phyloP scores from a whole-genome alignment of 2,888 invertebrate species.

The Aphelenchoides bicaudatus region DNA sequence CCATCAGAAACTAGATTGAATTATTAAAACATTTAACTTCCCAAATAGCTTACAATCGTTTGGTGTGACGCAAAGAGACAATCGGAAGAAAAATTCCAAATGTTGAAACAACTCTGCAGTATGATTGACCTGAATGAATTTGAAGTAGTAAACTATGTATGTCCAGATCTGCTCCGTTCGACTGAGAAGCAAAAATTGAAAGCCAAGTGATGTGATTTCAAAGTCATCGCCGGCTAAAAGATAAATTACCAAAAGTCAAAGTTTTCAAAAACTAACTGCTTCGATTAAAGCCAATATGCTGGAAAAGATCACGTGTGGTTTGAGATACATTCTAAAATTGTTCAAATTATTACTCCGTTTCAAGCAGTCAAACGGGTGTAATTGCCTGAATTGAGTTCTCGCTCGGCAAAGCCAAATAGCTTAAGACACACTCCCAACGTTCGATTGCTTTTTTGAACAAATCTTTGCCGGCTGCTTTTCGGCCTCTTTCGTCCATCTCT shows the following conservation, averaged over 20 bases:
- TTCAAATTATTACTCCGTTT: too few relatives aligned
- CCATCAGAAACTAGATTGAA: neutral
- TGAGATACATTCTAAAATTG: constrained; percentile 61
- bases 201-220: constrained; percentile 70
- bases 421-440: constrained; percentile 63
- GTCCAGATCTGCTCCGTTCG: constrained; percentile 92
- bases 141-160: constrained; percentile 86
- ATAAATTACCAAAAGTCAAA: constrained; percentile 16
- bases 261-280: constrained; percentile 64
- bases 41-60: constrained; percentile 24
- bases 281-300: constrained; percentile 89
- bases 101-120: constrained; percentile 22
- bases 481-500: constrained; percentile 31
- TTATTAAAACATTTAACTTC: neutral
- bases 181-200: constrained; percentile 90
- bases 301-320: constrained; percentile 85
- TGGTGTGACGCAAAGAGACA: constrained; percentile 30
- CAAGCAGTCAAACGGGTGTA: too few relatives aligned
- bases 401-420: constrained; percentile 55
- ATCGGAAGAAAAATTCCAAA: constrained; percentile 35
- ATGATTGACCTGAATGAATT: constrained; percentile 66
- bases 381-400: constrained; percentile 35
- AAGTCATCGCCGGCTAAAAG: constrained; percentile 30
- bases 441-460: constrained; percentile 62
- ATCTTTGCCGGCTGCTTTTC: constrained; percentile 35